Evolutionary conservation across 2,113 vertebrate genomes (phyloP).

Genomic region (Piaya cayana): DNA sequence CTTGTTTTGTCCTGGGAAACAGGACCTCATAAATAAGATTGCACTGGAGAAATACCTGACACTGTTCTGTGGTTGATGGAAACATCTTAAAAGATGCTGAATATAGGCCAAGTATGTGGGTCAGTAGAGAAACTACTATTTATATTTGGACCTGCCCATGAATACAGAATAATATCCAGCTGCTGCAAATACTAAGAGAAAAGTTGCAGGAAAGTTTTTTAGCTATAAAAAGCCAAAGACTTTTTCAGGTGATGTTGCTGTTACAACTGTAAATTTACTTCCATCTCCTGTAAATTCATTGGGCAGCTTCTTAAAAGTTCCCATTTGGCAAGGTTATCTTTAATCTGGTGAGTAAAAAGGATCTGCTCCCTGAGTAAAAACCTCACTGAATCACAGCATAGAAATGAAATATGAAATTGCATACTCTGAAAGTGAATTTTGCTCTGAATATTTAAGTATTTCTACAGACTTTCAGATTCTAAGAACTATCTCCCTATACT

Average conservation of each 20-base stretch:
- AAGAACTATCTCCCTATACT: not conserved
- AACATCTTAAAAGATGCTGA: conserved; percentile 44
- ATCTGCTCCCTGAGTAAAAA: not conserved
- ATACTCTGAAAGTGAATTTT: not conserved
- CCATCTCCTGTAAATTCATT: not conserved
- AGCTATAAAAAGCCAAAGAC: not conserved
- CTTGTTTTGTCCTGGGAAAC: conserved; percentile 23
- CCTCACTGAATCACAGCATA: not conserved
- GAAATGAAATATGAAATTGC: not conserved
- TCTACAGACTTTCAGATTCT: not conserved
- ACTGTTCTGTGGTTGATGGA: conserved; percentile 22
- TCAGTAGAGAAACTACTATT: conserved; percentile 55
- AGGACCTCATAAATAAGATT: conserved; percentile 49
- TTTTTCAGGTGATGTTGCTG: conserved; percentile 12
- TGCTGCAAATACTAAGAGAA: conserved; percentile 26
- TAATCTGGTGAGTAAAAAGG: not conserved
- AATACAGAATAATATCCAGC: conserved; percentile 36
- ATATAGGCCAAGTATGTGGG: conserved; percentile 58
- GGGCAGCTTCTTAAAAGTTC: not conserved
- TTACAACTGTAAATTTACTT: not conserved
- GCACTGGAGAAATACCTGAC: conserved; percentile 31
- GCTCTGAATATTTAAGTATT: not conserved
- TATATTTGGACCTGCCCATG: conserved; percentile 32
- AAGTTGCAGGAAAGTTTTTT: not conserved
- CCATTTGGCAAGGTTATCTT: not conserved